Percentiles rank a stretch among this genome's conserved stretches.
These are phyloP conservation scores for Clarias gariepinus DNA, from an alignment of 2,113 vertebrate genomes.

Conservation along the genomic window DNA sequence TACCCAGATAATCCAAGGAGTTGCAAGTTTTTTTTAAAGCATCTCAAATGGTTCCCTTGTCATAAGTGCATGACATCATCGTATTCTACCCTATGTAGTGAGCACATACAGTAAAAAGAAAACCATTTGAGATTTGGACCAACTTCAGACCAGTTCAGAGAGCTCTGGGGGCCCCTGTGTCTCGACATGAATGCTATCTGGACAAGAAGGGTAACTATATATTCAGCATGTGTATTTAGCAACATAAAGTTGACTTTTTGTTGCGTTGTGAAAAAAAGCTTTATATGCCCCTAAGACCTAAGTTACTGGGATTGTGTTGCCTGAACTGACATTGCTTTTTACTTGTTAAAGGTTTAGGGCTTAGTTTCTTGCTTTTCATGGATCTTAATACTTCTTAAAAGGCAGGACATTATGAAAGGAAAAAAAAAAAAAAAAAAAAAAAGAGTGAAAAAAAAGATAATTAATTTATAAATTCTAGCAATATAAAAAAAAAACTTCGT, in stretches of 20 bases:
- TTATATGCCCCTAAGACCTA: neutral
- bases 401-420: neutral
- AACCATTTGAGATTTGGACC: neutral
- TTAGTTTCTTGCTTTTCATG: constrained; percentile 1
- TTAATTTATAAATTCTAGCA: constrained; percentile 45
- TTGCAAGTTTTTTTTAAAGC: neutral
- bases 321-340: constrained; percentile 5
- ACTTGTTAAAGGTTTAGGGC: neutral
- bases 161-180: neutral
- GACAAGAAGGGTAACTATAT: neutral
- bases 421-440: neutral
- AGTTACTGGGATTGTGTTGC: neutral
- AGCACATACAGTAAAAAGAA: neutral
- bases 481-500: constrained; percentile 13
- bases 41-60: neutral
- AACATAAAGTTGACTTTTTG: neutral
- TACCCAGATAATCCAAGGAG: neutral
- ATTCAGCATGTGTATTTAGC: neutral
- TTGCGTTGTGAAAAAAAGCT: neutral
- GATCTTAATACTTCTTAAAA: constrained; percentile 28
- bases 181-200: neutral
- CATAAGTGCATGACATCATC: neutral
- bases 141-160: neutral
- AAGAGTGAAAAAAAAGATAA: constrained; percentile 33
- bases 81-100: neutral